Conservation (phyloP, 2,113 vertebrate genomes). For the Picathartes gymnocephalus region DNA sequence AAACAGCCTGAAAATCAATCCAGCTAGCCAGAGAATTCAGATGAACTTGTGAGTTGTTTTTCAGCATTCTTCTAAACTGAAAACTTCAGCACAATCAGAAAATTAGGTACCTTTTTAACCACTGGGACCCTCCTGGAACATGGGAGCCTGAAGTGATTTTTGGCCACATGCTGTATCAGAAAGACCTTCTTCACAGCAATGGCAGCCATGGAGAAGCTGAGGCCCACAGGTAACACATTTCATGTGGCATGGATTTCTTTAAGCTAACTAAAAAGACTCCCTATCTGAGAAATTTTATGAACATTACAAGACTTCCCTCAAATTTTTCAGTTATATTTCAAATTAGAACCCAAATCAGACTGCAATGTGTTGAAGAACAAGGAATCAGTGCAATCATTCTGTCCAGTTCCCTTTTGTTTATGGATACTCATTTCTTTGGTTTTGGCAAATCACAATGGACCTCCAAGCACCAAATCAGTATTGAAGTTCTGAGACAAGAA, state of each 20-base stretch:
- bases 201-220: background rate
- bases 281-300: background rate
- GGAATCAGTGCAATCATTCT: background rate
- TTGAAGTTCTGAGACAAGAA: background rate
- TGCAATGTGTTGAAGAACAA: background rate
- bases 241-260: background rate
- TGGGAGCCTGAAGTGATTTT: background rate
- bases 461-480: background rate
- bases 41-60: background rate
- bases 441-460: background rate
- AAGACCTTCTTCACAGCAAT: background rate
- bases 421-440: background rate
- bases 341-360: background rate
- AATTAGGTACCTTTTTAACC: background rate
- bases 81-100: background rate
- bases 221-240: background rate
- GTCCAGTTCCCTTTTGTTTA: background rate
- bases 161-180: rapidly evolving
- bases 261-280: background rate
- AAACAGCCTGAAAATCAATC: background rate
- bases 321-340: background rate
- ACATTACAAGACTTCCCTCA: background rate
- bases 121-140: background rate
- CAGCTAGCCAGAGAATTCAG: background rate
- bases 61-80: background rate